phyloP scores from a whole-genome alignment of 2,888 invertebrate species.

The Morpho achilles region DNA sequence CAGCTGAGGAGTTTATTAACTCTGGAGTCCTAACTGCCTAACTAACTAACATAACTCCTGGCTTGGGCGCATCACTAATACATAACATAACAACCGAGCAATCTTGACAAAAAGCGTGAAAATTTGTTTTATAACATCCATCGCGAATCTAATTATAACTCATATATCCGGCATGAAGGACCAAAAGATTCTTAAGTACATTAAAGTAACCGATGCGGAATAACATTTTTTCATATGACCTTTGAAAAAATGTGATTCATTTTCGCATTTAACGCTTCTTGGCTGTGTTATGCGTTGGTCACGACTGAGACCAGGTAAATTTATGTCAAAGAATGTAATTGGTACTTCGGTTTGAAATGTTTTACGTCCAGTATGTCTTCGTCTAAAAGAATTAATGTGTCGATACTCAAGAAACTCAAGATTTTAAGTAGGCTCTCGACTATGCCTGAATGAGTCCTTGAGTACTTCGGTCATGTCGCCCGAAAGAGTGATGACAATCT shows the following conservation, averaged over 20 bases:
- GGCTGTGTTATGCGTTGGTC: constrained; percentile 15
- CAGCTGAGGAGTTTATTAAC: too few relatives aligned
- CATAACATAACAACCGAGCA: constrained; percentile 17
- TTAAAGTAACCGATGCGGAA: constrained; percentile 2
- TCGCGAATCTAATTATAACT: constrained; percentile 33
- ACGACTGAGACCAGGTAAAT: constrained; percentile 18
- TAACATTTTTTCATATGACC: constrained; percentile 15
- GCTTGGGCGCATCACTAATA: not conserved
- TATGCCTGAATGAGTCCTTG: too few relatives aligned
- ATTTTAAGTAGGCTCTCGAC: too few relatives aligned
- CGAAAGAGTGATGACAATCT: too few relatives aligned
- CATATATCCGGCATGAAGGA: constrained; percentile 33
- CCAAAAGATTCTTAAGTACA: constrained; percentile 17
- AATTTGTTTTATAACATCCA: constrained; percentile 40
- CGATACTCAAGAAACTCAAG: not conserved
- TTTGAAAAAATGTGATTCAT: constrained; percentile 25
- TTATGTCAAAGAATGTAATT: constrained; percentile 7
- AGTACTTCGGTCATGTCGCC: too few relatives aligned
- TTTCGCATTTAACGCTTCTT: constrained; percentile 28
- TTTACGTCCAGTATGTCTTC: not conserved
- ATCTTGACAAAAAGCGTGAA: constrained; percentile 41
- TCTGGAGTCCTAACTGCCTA: too few relatives aligned
- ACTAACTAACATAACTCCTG: too few relatives aligned
- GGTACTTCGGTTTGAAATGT: not conserved
- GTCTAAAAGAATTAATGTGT: too few relatives aligned